phyloP scores from a whole-genome alignment of 2,797 vertebrate species.

The Onychomys leucogaster region DNA sequence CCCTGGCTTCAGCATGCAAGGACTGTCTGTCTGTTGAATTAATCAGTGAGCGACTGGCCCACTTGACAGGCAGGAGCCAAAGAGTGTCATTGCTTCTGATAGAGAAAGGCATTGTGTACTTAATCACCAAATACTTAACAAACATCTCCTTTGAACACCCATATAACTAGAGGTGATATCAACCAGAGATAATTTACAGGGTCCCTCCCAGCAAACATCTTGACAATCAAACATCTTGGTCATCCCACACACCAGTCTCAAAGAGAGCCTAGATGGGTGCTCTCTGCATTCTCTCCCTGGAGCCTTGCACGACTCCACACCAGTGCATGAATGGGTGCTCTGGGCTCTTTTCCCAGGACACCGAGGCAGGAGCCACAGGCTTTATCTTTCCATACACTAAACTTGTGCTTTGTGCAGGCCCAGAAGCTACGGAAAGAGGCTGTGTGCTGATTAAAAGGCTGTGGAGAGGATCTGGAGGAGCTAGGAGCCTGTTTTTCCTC shows the following conservation, averaged over 20 bases:
- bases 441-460: background rate
- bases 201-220: background rate
- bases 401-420: background rate
- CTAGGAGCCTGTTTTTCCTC: background rate
- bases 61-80: background rate
- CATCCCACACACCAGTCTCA: background rate
- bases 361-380: background rate
- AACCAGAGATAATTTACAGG: background rate
- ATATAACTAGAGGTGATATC: background rate
- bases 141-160: background rate
- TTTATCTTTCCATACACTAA: background rate
- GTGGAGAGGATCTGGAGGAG: background rate
- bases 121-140: background rate
- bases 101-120: background rate
- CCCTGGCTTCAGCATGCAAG: background rate
- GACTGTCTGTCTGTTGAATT: background rate
- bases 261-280: background rate
- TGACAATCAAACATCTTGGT: background rate
- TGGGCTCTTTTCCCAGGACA: background rate
- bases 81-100: background rate
- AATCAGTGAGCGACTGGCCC: accelerated
- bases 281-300: background rate
- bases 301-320: background rate
- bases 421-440: background rate
- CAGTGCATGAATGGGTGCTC: accelerated